These are phyloP conservation scores for Dryococelus australis DNA, from an alignment of 2,888 invertebrate species.

Conservation along the genomic window DNA sequence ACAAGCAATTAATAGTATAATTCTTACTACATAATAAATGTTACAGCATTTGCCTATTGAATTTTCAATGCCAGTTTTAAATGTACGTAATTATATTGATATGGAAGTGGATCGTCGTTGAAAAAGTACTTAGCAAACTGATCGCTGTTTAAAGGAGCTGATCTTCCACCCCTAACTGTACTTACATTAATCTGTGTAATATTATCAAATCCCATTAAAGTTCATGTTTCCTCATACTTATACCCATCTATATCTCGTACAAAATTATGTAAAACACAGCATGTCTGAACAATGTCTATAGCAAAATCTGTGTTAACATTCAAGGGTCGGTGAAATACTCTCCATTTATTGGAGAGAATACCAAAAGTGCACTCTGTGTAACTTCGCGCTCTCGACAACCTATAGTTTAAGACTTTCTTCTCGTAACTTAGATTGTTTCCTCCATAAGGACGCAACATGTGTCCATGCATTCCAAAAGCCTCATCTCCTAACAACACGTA, in stretches of 20 bases:
- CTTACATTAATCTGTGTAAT: too few species aligned
- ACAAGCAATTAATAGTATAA: too few species aligned
- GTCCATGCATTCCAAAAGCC: slow-evolving; percentile 31
- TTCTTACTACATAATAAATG: too few species aligned
- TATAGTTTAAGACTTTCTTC: slow-evolving; percentile 48
- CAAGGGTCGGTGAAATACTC: slow-evolving; percentile 44
- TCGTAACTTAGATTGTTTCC: slow-evolving; percentile 42
- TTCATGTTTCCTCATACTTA: slow-evolving; percentile 36
- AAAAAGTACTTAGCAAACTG: too few species aligned
- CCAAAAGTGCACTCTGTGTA: slow-evolving; percentile 43
- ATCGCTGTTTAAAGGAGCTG: too few species aligned
- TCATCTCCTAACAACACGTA: slow-evolving; percentile 27
- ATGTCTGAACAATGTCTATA: slow-evolving; percentile 28
- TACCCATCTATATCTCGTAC: slow-evolving; percentile 39
- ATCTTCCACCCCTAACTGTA: too few species aligned
- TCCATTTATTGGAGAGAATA: slow-evolving; percentile 44
- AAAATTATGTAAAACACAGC: slow-evolving; percentile 41
- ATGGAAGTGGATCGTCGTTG: too few species aligned
- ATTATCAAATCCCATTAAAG: too few species aligned
- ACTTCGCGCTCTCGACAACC: slow-evolving; percentile 45
- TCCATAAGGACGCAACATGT: slow-evolving; percentile 45
- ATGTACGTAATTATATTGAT: too few species aligned
- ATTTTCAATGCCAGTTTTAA: too few species aligned
- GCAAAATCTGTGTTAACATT: slow-evolving; percentile 38
- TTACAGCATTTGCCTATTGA: too few species aligned